Base-by-base conservation (phyloP, 2,797 vertebrate species). In the Lacerta agilis region DNA sequence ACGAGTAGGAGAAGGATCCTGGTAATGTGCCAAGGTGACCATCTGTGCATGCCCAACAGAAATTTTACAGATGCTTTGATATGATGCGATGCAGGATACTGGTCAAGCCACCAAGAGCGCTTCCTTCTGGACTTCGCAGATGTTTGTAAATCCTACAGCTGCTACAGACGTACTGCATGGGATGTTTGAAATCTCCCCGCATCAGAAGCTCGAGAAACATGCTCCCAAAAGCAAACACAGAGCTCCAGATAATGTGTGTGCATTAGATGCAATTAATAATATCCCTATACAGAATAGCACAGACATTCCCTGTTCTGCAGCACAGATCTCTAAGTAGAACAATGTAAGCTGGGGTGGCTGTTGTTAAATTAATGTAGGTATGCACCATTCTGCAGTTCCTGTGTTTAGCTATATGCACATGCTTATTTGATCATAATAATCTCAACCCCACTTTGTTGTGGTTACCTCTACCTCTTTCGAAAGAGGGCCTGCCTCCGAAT, bases 11-110 rank as follows among this genome's bases (percentile, higher is more conserved):
- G 29, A 66, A 27, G 71, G 86, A 89, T 55, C 36, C 76, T 58
- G 84, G 33, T 27, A 82, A 2, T 36, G 27, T 77, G 13, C 72
- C 36, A 36, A 73, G 83, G 38, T 87, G 82, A 78, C 45, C 86
- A 85, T 72, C 82, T 88, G n/a, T 85, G 64, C 61, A 90, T 38
- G 29, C 83, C 41, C 72, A 49, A 49, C 61, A 86, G 75, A 88
- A 83, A 76, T 76, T 61, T 78, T 66, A 69, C 45, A 71, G 77
- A 87, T 6, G 3, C 0, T 5, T 81, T 75, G 83, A 76, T 86
- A 86, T 82, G 33, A 77, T 82, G 69, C 13, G n/a, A 58, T 49
- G 72, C 27, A 69, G 78, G 58, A 85, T 76, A 76, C 61, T 81
- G 83, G 41, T 73, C 61, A 79, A 69, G 41, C 25, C 11, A 81